Percentiles rank a stretch among this genome's conserved stretches.
Evolutionary conservation across 2,113 vertebrate species (phyloP).

Genomic region (Holacanthus passer): DNA sequence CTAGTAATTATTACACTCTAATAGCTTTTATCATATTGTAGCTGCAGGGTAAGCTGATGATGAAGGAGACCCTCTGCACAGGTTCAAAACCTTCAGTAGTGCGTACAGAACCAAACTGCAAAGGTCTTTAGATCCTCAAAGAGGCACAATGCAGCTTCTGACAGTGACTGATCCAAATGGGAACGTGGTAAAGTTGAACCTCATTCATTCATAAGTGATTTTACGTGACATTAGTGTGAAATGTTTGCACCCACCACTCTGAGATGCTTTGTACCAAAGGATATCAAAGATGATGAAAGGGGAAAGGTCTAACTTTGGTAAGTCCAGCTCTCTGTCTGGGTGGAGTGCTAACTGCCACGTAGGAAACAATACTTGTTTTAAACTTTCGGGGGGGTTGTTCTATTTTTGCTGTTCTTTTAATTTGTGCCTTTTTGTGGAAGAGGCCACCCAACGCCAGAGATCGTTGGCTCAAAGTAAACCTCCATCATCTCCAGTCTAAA

Average conservation of each 20-base stretch:
- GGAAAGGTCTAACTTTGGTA: conserved; percentile 12
- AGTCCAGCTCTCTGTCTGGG: not conserved
- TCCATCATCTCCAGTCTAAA: not conserved
- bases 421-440: not conserved
- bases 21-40: conserved; percentile 72
- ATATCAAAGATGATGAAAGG: conserved; percentile 23
- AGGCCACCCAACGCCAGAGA: not conserved
- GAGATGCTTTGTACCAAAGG: conserved; percentile 15
- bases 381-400: not conserved
- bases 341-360: not conserved
- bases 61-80: conserved; percentile 36
- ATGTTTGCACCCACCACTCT: conserved; percentile 23
- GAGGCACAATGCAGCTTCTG: not conserved
- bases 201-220: conserved; percentile 22
- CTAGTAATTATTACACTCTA: conserved; percentile 70
- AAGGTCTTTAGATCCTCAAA: conserved; percentile 3
- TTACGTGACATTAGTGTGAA: conserved; percentile 20
- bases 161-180: conserved; percentile 17
- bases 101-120: conserved; percentile 23
- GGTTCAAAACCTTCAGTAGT: conserved; percentile 39
- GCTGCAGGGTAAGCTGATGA: conserved; percentile 53
- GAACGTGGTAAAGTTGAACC: conserved; percentile 15
- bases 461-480: not conserved
- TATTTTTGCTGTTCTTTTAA: conserved; percentile 2
- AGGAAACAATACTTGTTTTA: not conserved